phyloP scores from a whole-genome alignment of 2,888 invertebrate species.

The Charanyca ferruginea region DNA sequence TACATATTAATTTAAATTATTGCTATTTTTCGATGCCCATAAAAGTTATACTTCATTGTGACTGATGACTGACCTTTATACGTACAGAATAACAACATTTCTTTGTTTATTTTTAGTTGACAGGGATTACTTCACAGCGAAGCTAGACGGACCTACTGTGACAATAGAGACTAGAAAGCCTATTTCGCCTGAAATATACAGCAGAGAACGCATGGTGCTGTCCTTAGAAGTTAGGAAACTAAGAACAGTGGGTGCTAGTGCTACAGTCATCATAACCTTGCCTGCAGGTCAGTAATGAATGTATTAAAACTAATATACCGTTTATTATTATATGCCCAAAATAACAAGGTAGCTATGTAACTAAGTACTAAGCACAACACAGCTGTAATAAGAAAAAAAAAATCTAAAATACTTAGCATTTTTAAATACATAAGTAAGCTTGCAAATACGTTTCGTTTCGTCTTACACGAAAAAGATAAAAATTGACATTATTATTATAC shows the following conservation, averaged over 20 bases:
- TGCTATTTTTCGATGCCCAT: not conserved
- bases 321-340: not conserved
- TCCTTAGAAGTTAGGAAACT: constrained; percentile 75
- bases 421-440: not conserved
- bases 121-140: constrained; percentile 65
- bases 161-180: constrained; percentile 58
- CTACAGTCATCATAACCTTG: constrained; percentile 76
- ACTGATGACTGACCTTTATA: not conserved
- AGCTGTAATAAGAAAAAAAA: too few species aligned
- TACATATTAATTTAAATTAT: too few species aligned
- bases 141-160: constrained; percentile 59
- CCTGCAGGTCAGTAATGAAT: constrained; percentile 73
- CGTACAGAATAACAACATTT: too few species aligned
- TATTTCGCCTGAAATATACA: constrained; percentile 74
- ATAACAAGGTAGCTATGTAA: not conserved
- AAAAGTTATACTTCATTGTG: not conserved
- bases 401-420: too few species aligned
- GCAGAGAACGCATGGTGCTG: constrained; percentile 70
- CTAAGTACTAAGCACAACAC: not conserved
- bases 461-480: not conserved
- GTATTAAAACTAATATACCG: too few species aligned
- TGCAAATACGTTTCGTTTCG: not conserved
- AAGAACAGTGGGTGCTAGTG: constrained; percentile 79
- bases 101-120: constrained; percentile 67
- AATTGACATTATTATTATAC: constrained; percentile 3